Evolutionary conservation across 64 coral and sea anemone species (phyloP), one percentile per base, ranked within the genome.

Genomic region (Porites lutea): DNA sequence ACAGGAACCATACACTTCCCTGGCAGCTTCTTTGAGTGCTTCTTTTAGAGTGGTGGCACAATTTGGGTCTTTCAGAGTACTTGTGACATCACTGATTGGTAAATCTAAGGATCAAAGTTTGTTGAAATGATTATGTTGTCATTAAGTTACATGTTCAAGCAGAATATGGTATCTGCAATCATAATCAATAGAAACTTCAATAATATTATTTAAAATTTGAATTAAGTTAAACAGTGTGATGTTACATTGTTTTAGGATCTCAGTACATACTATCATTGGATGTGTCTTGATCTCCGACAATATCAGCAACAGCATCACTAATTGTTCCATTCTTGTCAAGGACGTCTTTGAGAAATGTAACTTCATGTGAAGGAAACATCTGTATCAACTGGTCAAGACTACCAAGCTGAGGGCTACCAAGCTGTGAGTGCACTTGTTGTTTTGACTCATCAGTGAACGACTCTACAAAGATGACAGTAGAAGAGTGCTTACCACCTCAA

Each of bases 271-370:
- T 55, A 59, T 23, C 52, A 82, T 37, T 62, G 49, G 59, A 80
- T 80, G 53, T 59, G 19, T 59, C 54, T 21, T 82, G 52, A 82
- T 82, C 79, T 82, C 79, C 79, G 16, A 82, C 79, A 82, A 82
- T 82, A 55, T 43, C 79, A 82, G 79, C 52, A 21, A 82, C 79
- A 82, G 79, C 79, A 82, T 82, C 79, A 82, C 18, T 52, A 61
- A 61, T 48, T 82, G 79, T 43, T 64, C 79, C 79, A 82, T n/a
- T 19, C 16, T 82, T 82, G 47, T 22, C 12, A 82, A 82, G 79
- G 55, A 21, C 79, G 4, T 82, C 53, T 45, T 82, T 82, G 79
- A 82, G 79, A 16, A 82, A 4, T 82, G 79, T 82, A 61, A 82
- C 79, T 44, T 82, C 79, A 82, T 82, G 79, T 15, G 4, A 50